Conservation (phyloP, 1,140 invertebrate species). For the Hyles vespertilio region DNA sequence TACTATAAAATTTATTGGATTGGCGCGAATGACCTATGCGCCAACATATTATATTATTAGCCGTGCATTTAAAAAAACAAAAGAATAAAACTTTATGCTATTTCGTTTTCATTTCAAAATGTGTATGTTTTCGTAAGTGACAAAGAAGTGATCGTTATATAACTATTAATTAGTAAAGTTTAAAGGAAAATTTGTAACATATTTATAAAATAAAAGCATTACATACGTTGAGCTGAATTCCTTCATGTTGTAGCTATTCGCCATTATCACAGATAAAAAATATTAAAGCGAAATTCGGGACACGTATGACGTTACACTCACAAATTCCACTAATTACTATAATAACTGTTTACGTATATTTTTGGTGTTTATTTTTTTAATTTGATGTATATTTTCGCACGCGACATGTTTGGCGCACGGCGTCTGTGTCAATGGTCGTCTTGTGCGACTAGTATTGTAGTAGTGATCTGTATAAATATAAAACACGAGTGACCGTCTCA, state of each 20-base stretch:
- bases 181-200: too few relatives aligned
- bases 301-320: background rate
- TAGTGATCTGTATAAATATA: conserved; percentile 39
- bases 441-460: conserved; percentile 25
- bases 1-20: too few relatives aligned
- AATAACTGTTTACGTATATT: background rate
- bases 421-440: conserved; percentile 25
- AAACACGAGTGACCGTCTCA: conserved; percentile 21
- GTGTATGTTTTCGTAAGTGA: too few relatives aligned
- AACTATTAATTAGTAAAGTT: too few relatives aligned
- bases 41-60: too few relatives aligned
- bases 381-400: conserved; percentile 27
- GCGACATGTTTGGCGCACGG: conserved; percentile 34
- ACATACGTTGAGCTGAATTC: conserved; percentile 69
- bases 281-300: background rate
- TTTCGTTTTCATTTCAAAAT: too few relatives aligned
- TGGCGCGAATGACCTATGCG: too few relatives aligned
- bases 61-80: too few relatives aligned
- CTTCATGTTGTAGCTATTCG: conserved; percentile 66
- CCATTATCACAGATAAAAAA: conserved; percentile 35
- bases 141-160: too few relatives aligned
- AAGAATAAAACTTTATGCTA: too few relatives aligned
- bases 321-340: background rate
- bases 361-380: conserved; percentile 19
- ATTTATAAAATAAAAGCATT: background rate